phyloP scores from a whole-genome alignment of 2,113 vertebrate species.

The Glaucidium brasilianum region DNA sequence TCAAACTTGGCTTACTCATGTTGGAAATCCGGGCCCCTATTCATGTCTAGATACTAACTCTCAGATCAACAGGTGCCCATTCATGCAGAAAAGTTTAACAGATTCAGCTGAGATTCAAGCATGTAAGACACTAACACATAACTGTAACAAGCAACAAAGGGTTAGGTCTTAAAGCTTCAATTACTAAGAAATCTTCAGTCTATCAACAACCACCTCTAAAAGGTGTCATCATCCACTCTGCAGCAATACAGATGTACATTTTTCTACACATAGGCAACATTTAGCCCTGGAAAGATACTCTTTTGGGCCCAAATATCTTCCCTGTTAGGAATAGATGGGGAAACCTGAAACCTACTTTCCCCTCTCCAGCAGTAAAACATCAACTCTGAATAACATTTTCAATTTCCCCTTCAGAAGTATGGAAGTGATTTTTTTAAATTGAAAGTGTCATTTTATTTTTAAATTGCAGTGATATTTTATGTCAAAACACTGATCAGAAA shows the following conservation, averaged over 20 bases:
- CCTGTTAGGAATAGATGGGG: neutral
- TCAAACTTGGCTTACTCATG: rapidly evolving
- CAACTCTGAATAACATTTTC: neutral
- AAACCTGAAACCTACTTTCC: slow-evolving; percentile 2
- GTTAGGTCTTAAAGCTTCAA: neutral
- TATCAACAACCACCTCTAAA: neutral
- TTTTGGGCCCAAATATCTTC: neutral
- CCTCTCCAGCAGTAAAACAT: neutral
- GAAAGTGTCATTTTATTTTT: slow-evolving; percentile 52
- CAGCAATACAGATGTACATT: neutral
- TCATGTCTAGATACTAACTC: neutral
- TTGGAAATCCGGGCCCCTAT: neutral
- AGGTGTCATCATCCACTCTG: neutral
- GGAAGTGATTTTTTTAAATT: neutral
- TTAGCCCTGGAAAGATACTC: neutral
- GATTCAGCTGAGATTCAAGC: neutral
- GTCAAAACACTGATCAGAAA: slow-evolving; percentile 46
- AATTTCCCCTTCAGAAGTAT: neutral
- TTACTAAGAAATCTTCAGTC: neutral
- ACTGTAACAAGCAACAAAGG: neutral
- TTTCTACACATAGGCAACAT: neutral
- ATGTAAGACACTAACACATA: neutral
- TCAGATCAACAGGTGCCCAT: neutral
- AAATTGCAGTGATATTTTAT: slow-evolving; percentile 16
- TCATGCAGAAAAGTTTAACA: neutral